Evolutionary conservation across 2,113 vertebrate species (phyloP), one percentile per base, ranked within the genome.

Genomic region (Phylloscopus whistleri): DNA sequence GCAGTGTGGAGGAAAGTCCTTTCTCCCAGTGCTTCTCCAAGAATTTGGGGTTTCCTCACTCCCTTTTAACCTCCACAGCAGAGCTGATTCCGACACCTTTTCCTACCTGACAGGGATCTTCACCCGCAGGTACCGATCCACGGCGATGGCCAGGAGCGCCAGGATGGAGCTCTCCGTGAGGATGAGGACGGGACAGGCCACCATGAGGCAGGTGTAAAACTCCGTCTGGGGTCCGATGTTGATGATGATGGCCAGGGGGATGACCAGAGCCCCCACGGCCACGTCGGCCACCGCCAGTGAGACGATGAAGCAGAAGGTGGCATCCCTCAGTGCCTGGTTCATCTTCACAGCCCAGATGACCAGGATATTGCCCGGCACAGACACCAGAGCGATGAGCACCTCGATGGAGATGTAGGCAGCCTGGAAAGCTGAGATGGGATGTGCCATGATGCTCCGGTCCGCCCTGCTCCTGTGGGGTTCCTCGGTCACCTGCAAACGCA

Each of bases 81-180:
- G 67, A 80, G 31, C 28, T 7, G 7, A 1, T 53, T 69, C 67
- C 12, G 1, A 31, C 0, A 1, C 2, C 0, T 17, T 69, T 27
- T 58, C 98, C 97, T 98, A 99, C 99, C 99, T 99, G 97, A 99
- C 98, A 2, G 99, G 99, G 90, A 99, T 99, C 97, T 99, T 99
- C 91, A 99, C 99, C 14, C 99, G 97, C 94, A 99, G 98, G 96
- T 99, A 99, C 17, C 99, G 98, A 96, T 99, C 99, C 87, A 99
- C 98, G 1, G 99, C 99, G 10, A 99, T 99, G 72, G 99, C 99
- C 97, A 99, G 98, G 78, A 99, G 98, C 1, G 99, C 99, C 82
- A 99, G 98, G 97, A 99, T 99, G 82, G 99, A 99, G 98, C 99
- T 99, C 97, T 99, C 99, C 2, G 99, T 99, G 84, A 99, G 99